Base-by-base conservation (phyloP, 2,113 vertebrate genomes). In the Myiopsitta monachus region DNA sequence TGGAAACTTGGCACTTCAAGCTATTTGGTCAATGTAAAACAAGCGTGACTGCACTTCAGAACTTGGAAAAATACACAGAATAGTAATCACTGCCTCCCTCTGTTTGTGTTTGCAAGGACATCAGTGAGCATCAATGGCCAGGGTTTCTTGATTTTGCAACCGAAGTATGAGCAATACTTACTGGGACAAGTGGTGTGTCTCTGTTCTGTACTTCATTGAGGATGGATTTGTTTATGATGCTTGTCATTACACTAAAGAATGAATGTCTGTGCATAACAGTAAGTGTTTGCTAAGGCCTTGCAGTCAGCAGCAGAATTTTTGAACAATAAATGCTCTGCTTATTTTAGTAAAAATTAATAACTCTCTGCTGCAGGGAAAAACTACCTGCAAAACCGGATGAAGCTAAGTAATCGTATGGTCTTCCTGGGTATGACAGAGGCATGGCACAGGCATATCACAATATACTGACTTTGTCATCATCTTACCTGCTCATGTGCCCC, bases 1-100 rank as follows among this genome's bases (percentile, higher is more conserved):
- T 67, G 43, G 67, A 95, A 90, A 92, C 52, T 70, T 74, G 74
- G 69, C 41, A 83, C 82, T 87, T 96, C 31, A 46, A n/a, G 64
- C 46, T 90, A 19, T 90, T 84, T 93, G 75, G 49, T 93, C 68
- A 80, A 79, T 33, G 16, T 87, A 80, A 43, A 92, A 46, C 36
- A 90, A 95, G 38, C 41, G 59, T 81, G 57, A 51, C 63, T 67
- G 69, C 62, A 68, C 14, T 83, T 86, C 41, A 86, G 55, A 85
- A 44, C 57, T 55, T 85, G 46, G 46, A 79, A 93, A 73, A 85
- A 49, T 36, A 49, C 3, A 31, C 8, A 66, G 38, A 52, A 78
- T 79, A 14, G 31, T 91, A 92, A 70, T 81, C 18, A 14, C 14
- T 91, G 46, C 14, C 16, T 72, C 16, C 14, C 18, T 72, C 14